Base-by-base conservation (phyloP, 2,113 vertebrate species). In the Naja naja region DNA sequence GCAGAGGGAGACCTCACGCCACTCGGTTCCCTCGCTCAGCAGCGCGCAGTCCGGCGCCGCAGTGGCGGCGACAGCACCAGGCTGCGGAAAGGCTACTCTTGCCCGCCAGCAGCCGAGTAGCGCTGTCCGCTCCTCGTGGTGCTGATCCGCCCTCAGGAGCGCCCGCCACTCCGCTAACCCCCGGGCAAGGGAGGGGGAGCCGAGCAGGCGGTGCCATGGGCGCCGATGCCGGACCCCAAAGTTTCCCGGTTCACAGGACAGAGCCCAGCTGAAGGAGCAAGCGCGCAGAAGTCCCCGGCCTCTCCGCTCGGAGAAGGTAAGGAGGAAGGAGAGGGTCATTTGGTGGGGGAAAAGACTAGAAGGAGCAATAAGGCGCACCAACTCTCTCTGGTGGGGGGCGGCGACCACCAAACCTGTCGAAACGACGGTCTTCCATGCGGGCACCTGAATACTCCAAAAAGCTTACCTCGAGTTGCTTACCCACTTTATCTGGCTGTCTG, bases 41-140 rank as follows among this genome's bases (percentile, higher is more conserved):
- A 39, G 22, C 85, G 45, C 89, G 9, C 56, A 88, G 58, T 49
- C 81, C 74, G 91, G 91, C 93, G 52, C 91, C 91, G 88, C 81
- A 89, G 88, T 52, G 69, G 90, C 43, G 53, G 87, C 27, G 16
- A 58, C 34, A 16, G 92, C 85, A 60, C 54, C 34, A 89, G 30
- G 39, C 8, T 47, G 86, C 43, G 30, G 52, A 30, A 23, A 90
- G 53, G 9, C 34, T n/a, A 1, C 39, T 5, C 27, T 47, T 34
- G 88, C 53, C 89, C 9, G 12, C 55, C 25, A 0, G 53, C 30
- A 10, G 90, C 87, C 88, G 43, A 23, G 53, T 69, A 16, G 93
- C 90, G 90, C 93, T 91, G 93, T 93, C 93, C 93, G 54, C 25
- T 16, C 90, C 86, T 43, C 18, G 34, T 7, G 93, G 93, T 93